These are phyloP conservation scores for Macaria notata DNA, from an alignment of 2,888 invertebrate species.

Conservation along the genomic window DNA sequence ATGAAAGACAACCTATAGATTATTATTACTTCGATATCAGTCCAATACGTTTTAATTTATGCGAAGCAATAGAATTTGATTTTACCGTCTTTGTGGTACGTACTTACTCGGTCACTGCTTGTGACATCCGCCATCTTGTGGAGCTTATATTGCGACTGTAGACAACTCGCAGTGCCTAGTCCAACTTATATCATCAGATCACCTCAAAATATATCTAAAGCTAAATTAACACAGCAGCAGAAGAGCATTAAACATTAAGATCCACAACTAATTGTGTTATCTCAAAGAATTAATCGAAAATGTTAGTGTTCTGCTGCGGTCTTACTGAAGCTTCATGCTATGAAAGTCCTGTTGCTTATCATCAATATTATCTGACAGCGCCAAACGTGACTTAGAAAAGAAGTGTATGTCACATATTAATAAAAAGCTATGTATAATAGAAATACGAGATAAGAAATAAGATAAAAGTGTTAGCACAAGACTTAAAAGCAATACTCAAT, in stretches of 20 bases:
- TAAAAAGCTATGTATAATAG: conserved; percentile 17
- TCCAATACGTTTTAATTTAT: conserved; percentile 48
- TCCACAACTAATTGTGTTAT: conserved; percentile 20
- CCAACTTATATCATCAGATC: conserved; percentile 12
- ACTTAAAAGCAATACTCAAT: no score
- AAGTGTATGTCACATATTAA: conserved; percentile 36
- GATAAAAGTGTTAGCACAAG: no score
- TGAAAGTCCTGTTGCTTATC: conserved; percentile 34
- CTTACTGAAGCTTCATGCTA: conserved; percentile 42
- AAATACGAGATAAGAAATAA: conserved; percentile 13
- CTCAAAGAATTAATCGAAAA: conserved; percentile 14
- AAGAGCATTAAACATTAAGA: conserved; percentile 21
- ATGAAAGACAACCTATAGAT: conserved; percentile 54
- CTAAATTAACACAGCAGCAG: conserved; percentile 33
- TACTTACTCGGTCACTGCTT: conserved; percentile 53
- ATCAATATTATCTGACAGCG: conserved; percentile 45
- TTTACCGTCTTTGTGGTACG: conserved; percentile 52
- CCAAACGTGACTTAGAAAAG: conserved; percentile 48
- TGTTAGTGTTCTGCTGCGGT: conserved; percentile 38
- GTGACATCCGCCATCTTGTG: conserved; percentile 50
- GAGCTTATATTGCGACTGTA: conserved; percentile 26
- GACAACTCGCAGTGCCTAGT: conserved; percentile 8
- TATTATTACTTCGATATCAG: conserved; percentile 66
- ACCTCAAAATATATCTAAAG: conserved; percentile 10
- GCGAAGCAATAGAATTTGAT: conserved; percentile 35